Base-by-base conservation (phyloP, 2,797 vertebrate species). In the Gastrophryne carolinensis region DNA sequence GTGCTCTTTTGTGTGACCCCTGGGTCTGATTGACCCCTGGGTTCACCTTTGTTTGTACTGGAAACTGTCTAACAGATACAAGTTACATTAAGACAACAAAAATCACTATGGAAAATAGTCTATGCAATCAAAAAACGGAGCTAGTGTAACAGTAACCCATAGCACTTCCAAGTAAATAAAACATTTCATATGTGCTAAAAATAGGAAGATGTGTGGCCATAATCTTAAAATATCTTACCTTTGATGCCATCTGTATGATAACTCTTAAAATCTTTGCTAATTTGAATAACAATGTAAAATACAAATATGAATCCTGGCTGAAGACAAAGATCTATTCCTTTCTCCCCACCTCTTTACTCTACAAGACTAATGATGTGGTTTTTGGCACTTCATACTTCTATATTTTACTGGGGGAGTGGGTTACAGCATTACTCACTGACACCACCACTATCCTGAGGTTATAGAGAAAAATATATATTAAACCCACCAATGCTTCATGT, bases 371-470 rank as follows among this genome's bases (percentile, higher is more conserved):
- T 86, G 85, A 88, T 82, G 79, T 81, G 74, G 83, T 83, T 70
- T 80, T 82, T 82, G 85, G 85, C 84, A 85, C 82, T 87, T 83
- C 84, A 84, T 84, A 78, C 84, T 79, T 84, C 72, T 84, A 72
- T 76, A 61, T 84, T 85, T 86, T 83, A 81, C 66, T 0, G 80
- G 68, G 87, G 89, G 88, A 87, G 85, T 87, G 88, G 83, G 83
- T 83, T 81, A 39, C 70, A 74, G 63, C 81, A 91, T 92, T 86
- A 82, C 62, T 92, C 86, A 90, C 79, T 90, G 89, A 26, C 89
- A 87, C 70, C 78, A 83, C 69, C 39, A 49, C 12, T 27, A 60
- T 21, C 24, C n/a, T 5, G 6, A 30, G 30, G 9, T 9, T 29
- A 32, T 39, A 54, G 54, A 76, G 61, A 58, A 34, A 81, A 85